Evolutionary conservation across 1,140 invertebrate species (phyloP), one percentile per base, ranked within the genome.

Genomic region (Coptotermes formosanus): DNA sequence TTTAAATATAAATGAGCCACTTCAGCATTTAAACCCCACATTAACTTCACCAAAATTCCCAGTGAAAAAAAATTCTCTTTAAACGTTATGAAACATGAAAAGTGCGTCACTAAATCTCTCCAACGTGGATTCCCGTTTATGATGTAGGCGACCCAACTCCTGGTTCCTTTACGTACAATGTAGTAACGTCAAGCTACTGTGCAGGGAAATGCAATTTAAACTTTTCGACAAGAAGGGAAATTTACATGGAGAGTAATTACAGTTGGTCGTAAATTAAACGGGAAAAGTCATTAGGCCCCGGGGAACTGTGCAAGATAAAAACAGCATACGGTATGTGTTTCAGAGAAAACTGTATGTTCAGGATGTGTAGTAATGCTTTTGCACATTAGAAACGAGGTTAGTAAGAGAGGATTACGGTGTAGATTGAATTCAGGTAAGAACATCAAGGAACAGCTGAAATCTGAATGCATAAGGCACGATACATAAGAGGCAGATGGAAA

Each of bases 251-350:
- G 82, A 83, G 48, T 83, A 83, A 83, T 52, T 83, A 83, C 43
- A 83, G 82, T 83, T 43, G 82, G 82, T 83, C 82, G 82, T 83
- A 83, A 83, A 45, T 83, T 83, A 83, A 83, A 83, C 82, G 82
- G 32, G 48, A 83, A 83, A 83, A 83, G 82, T 52, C 82, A 83
- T 83, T 83, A 83, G 82, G 82, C 82, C 82, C 82, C 2, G 16
- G 82, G 82, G 82, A 83, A n/a, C 8, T 11, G 25, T 64, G 59
- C 21, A 64, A 75, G 64, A 75, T 30, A 75, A 75, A 75, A 75
- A 75, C 64, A 75, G 64, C 64, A 16, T 30, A 30, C 64, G 64
- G 64, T 75, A 25, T 75, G 64, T 75, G 64, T 30, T 75, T n/a
- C 64, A 30, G 64, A 75, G 64, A 75, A 23, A 75, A 75, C 9